These are phyloP conservation scores for Phyllostomus hastatus DNA, from an alignment of 2,113 vertebrate genomes.

Conservation along the genomic window DNA sequence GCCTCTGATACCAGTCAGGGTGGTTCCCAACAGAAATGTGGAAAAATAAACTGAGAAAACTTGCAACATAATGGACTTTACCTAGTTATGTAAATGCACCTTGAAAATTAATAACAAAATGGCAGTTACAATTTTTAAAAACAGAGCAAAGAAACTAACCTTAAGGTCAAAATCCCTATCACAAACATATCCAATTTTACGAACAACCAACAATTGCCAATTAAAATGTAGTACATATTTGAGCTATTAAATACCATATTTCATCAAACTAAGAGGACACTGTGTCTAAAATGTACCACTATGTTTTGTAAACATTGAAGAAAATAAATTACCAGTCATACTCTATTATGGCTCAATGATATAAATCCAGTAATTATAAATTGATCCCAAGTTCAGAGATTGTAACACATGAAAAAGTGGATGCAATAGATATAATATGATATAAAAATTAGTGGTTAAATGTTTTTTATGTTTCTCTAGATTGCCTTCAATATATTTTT, in stretches of 20 bases:
- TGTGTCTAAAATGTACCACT: not conserved
- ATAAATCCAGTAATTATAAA: not conserved
- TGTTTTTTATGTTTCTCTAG: not conserved
- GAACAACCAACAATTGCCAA: not conserved
- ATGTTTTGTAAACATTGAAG: not conserved
- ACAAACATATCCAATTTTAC: not conserved
- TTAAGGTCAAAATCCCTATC: not conserved
- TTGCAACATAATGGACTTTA: not conserved
- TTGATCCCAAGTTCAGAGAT: not conserved
- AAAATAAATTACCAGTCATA: not conserved
- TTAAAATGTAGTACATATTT: not conserved
- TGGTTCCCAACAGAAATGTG: no score
- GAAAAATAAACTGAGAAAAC: not conserved
- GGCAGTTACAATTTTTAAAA: not conserved
- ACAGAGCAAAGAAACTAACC: not conserved
- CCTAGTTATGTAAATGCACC: not conserved
- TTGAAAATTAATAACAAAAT: not conserved
- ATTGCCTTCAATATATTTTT: not conserved
- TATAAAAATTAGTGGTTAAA: not conserved
- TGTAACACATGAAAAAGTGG: not conserved
- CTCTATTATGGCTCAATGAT: not conserved
- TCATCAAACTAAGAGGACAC: not conserved
- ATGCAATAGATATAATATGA: not conserved
- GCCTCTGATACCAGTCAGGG: no score
- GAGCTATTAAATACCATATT: not conserved